Evolutionary conservation across 2,888 invertebrate genomes (phyloP), one percentile per base, ranked within the genome.

Genomic region (Gnatocerus cornutus): DNA sequence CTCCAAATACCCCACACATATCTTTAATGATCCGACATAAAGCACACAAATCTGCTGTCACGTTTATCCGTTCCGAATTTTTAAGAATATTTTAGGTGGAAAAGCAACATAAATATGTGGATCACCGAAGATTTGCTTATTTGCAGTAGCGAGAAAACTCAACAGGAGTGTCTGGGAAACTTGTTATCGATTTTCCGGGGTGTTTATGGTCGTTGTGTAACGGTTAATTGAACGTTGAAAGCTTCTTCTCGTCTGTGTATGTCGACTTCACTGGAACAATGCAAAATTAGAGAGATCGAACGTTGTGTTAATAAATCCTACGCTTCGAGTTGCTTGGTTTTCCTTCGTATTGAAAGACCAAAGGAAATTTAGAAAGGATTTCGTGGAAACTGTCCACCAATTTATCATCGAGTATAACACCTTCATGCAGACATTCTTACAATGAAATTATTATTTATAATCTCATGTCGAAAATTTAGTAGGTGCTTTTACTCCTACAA

Each of bases 221-320:
- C 59, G 59, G 29, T 59, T 59, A 59, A 59, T 59, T 59, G 45
- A 45, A 30, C 59, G 45, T 46, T 13, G 29, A 59, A 59, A 59
- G 59, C 33, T 7, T 37, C 53, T 33, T 9, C 37, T 12, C 59
- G 29, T 59, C 12, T 59, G 45, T 21, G 21, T 21, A 21, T 21
- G 21, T 59, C 45, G 29, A 29, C 33, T 12, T 21, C 5, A 14
- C 14, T 45, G 43, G 29, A 45, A 55, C 56, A 58, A 43, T 58
- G 43, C 56, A 29, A 14, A 59, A 45, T 59, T 59, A 12, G 46
- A 46, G 21, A 45, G 46, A 33, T 30, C 5, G 9, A 13, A 30
- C 30, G 2, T 5, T 50, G 4, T 30, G 1, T 30, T 50, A 30
- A 50, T 41, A 50, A 27, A 3, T 14, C 10, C 7, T 12, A 16